phyloP scores from a whole-genome alignment of 2,888 invertebrate species.

The Dicranocentrus wangi region DNA sequence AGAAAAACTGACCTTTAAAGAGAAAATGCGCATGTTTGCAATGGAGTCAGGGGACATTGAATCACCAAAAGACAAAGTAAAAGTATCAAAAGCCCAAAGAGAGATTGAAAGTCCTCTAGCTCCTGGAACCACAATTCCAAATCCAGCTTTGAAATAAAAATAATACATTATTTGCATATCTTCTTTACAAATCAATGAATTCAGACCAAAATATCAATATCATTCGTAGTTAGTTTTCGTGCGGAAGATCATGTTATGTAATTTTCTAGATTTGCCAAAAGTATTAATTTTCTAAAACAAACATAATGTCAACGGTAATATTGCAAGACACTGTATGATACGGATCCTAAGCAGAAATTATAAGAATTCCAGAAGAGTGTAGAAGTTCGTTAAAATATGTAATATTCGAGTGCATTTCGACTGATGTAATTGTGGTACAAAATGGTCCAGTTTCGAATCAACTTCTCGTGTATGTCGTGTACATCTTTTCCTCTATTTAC shows the following conservation, averaged over 20 bases:
- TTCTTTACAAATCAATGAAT: no score
- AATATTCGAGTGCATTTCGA: slow-evolving; percentile 31
- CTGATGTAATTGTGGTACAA: slow-evolving; percentile 59
- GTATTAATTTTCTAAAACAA: slow-evolving; percentile 10
- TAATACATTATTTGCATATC: background rate
- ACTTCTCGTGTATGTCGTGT: background rate
- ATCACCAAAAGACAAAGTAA: slow-evolving; percentile 95
- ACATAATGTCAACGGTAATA: no score
- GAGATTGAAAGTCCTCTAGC: slow-evolving; percentile 86
- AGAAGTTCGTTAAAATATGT: background rate
- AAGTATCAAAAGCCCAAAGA: slow-evolving; percentile 95
- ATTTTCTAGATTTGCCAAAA: slow-evolving; percentile 1
- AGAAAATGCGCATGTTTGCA: slow-evolving; percentile 99
- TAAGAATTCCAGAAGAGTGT: slow-evolving; percentile 4
- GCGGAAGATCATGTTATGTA: background rate
- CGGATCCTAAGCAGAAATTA: slow-evolving; percentile 1
- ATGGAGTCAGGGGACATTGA: slow-evolving; percentile 94
- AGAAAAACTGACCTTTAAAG: slow-evolving; percentile 96
- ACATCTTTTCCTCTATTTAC: background rate
- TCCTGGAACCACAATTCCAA: slow-evolving; percentile 74
- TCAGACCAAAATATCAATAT: background rate
- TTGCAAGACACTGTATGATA: background rate
- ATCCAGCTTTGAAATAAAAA: background rate
- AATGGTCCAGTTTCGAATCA: slow-evolving; percentile 46
- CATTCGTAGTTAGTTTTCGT: background rate